A percentile compares a stretch with the other conserved stretches of the same genome.
Conservation (phyloP, 1,140 invertebrate species). For the Cydia splendana region DNA sequence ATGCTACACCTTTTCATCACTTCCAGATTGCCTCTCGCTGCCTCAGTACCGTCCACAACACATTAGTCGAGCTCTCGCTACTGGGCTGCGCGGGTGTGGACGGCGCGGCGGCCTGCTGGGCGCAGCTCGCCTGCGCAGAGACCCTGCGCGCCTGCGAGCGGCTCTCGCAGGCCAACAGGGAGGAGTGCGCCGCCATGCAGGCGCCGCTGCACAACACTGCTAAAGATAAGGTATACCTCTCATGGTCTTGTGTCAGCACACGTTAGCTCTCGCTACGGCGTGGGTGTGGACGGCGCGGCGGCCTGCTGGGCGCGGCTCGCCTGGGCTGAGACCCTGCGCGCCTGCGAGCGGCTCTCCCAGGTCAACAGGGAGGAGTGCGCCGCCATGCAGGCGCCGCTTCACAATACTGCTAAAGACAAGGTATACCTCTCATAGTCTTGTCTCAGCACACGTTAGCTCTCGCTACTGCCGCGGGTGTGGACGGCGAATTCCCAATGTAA, state of each 20-base stretch:
- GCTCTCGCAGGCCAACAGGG: conserved; percentile 80
- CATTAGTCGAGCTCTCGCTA: conserved; percentile 88
- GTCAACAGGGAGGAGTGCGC: conserved; percentile 88
- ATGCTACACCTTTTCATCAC: neutral
- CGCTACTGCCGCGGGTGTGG: too few species aligned
- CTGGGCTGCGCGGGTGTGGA: conserved; percentile 88
- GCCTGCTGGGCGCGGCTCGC: conserved; percentile 97
- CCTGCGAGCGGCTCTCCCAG: conserved; percentile 82
- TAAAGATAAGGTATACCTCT: conserved; percentile 88
- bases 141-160: conserved; percentile 89
- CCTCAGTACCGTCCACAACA: conserved; percentile 92
- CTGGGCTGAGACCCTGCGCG: conserved; percentile 92
- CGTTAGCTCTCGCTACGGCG: conserved; percentile 82
- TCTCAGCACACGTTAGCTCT: too few species aligned
- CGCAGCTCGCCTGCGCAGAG: conserved; percentile 94
- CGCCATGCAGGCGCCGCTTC: conserved; percentile 92
- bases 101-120: conserved; percentile 95
- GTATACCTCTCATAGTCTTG: conserved; percentile 67
- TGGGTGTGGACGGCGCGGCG: conserved; percentile 89
- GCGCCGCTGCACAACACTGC: conserved; percentile 95
- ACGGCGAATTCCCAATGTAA: too few species aligned
- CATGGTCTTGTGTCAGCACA: neutral
- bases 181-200: conserved; percentile 92
- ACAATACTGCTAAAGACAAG: conserved; percentile 96
- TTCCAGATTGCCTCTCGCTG: conserved; percentile 90